phyloP scores from a whole-genome alignment of 2,113 vertebrate species.

The Anguilla rostrata region DNA sequence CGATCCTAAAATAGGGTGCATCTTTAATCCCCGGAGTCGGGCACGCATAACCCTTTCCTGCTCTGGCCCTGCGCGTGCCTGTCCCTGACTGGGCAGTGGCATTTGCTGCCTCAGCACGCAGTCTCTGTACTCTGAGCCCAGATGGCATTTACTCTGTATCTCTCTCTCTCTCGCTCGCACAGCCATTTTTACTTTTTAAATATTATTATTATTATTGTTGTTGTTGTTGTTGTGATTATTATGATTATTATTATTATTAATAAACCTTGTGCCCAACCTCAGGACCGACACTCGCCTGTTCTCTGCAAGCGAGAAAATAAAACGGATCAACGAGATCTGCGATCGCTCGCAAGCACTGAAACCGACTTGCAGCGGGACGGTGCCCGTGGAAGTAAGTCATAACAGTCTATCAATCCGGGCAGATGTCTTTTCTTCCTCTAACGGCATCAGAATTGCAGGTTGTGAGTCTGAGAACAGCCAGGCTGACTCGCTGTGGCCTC shows the following conservation, averaged over 20 bases:
- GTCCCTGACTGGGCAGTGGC: conserved; percentile 54
- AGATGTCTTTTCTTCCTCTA: background rate
- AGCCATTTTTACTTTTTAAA: background rate
- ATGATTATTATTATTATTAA: no score
- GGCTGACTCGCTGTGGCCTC: no score
- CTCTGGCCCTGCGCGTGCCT: background rate
- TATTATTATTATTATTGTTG: no score
- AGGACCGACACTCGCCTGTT: background rate
- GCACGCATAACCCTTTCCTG: no score
- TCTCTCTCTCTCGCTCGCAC: background rate
- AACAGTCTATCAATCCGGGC: background rate
- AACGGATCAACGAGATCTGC: background rate
- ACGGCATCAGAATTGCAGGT: background rate
- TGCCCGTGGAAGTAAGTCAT: no score
- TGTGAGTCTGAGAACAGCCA: no score
- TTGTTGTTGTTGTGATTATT: no score
- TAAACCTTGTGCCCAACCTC: background rate
- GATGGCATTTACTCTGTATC: conserved; percentile 45
- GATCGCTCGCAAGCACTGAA: background rate
- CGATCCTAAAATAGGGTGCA: background rate
- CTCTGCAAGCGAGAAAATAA: background rate
- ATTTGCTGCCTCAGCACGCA: conserved; percentile 69
- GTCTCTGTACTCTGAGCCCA: conserved; percentile 64
- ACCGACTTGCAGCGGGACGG: no score
- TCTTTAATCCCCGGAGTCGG: background rate